Conservation (phyloP, 2,113 vertebrate genomes). For the Xerus inauris region DNA sequence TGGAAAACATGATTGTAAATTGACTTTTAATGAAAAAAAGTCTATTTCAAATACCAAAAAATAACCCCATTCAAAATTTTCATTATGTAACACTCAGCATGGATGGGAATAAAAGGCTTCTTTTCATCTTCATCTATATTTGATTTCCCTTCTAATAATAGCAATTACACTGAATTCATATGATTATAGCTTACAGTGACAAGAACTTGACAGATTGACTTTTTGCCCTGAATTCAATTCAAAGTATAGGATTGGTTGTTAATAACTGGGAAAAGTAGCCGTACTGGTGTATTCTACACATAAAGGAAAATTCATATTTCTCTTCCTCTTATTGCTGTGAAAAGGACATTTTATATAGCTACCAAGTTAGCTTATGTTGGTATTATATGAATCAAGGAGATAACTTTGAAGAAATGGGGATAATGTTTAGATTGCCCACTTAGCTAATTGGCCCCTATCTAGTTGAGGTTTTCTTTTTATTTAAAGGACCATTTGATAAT, state of each 20-base stretch:
- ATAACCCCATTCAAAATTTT: not conserved
- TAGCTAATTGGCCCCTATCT: not conserved
- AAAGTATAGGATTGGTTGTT: not conserved
- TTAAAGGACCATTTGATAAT: not conserved
- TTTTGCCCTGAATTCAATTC: not conserved
- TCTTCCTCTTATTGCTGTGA: not conserved
- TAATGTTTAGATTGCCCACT: not conserved
- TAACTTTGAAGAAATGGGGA: not conserved
- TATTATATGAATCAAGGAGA: not conserved
- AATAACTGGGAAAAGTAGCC: not conserved
- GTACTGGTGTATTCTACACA: not conserved
- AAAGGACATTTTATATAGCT: not conserved
- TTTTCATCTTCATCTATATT: not conserved
- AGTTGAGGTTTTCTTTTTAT: not conserved
- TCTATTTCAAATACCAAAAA: not conserved
- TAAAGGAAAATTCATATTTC: not conserved
- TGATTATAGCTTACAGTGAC: not conserved
- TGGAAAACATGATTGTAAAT: not conserved
- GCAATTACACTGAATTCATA: not conserved
- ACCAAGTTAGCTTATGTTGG: not conserved
- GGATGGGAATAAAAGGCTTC: not conserved
- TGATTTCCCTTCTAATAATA: not conserved
- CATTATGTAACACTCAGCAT: not conserved
- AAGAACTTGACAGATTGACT: not conserved
- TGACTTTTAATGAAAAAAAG: not conserved